These are phyloP conservation scores for Hydrotaea diabolus DNA, from an alignment of 2,888 invertebrate species.

Conservation along the genomic window DNA sequence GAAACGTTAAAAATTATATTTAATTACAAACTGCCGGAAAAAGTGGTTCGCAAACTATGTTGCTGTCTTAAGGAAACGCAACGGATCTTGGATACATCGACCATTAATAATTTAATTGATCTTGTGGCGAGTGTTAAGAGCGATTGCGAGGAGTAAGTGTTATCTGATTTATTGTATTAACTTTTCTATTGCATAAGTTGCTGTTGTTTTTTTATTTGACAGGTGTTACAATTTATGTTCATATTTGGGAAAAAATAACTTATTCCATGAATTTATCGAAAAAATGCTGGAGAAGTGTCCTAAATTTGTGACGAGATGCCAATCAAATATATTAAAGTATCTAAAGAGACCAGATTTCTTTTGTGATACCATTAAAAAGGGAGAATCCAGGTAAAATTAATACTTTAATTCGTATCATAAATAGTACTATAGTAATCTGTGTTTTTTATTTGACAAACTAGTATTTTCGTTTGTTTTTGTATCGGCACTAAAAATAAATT, in stretches of 20 bases:
- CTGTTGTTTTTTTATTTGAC: not conserved
- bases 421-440: no score
- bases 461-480: no score
- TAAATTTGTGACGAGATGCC: not conserved
- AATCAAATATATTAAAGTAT: not conserved
- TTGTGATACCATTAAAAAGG: constrained; percentile 45
- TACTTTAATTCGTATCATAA: no score
- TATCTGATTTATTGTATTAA: not conserved
- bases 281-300: constrained; percentile 5
- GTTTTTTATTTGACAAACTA: no score
- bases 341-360: constrained; percentile 1
- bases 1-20: constrained; percentile 43
- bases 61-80: not conserved
- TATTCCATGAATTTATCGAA: not conserved
- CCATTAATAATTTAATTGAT: constrained; percentile 48
- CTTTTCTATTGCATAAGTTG: not conserved
- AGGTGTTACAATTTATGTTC: not conserved
- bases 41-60: not conserved
- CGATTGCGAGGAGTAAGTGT: constrained; percentile 37
- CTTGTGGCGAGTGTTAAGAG: not conserved
- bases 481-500: no score
- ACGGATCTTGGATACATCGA: constrained; percentile 6
- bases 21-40: constrained; percentile 11
- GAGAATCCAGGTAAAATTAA: constrained; percentile 51
- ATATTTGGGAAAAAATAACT: constrained; percentile 20